Conservation (phyloP, 2,113 vertebrate species). For the Aix galericulata region DNA sequence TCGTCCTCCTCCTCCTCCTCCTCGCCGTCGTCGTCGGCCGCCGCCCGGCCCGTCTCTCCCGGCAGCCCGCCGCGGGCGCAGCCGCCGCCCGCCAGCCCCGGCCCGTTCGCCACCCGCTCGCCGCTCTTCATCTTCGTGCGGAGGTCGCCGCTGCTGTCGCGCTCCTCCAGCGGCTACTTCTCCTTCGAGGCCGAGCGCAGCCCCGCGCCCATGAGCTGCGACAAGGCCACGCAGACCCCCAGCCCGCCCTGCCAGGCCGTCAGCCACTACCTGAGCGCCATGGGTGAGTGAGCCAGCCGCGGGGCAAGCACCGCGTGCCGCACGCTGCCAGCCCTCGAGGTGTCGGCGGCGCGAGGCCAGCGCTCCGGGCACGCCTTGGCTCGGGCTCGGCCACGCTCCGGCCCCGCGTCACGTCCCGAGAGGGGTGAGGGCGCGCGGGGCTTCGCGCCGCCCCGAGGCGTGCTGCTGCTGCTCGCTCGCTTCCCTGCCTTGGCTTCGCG, state of each 20-base stretch:
- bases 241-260: constrained; percentile 86
- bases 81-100: constrained; percentile 75
- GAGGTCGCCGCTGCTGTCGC: constrained; percentile 80
- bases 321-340: too few relatives aligned
- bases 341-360: too few relatives aligned
- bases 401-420: too few relatives aligned
- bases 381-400: too few relatives aligned
- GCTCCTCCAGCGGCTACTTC: constrained; percentile 93
- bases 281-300: constrained; percentile 72
- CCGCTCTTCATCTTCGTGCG: constrained; percentile 83
- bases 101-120: constrained; percentile 84
- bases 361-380: too few relatives aligned
- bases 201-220: constrained; percentile 85
- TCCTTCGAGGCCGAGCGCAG: constrained; percentile 89
- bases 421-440: too few relatives aligned
- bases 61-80: constrained; percentile 73
- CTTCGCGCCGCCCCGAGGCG: not conserved
- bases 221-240: constrained; percentile 90
- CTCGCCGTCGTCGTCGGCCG: too few relatives aligned
- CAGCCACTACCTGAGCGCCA: constrained; percentile 81
- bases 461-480: not conserved
- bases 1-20: too few relatives aligned
- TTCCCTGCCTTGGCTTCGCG: too few relatives aligned
- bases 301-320: too few relatives aligned
- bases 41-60: constrained; percentile 42